Conservation (phyloP, 37 sponge, comb jelly and placozoan species). For the Cliona cf. orientalis region DNA sequence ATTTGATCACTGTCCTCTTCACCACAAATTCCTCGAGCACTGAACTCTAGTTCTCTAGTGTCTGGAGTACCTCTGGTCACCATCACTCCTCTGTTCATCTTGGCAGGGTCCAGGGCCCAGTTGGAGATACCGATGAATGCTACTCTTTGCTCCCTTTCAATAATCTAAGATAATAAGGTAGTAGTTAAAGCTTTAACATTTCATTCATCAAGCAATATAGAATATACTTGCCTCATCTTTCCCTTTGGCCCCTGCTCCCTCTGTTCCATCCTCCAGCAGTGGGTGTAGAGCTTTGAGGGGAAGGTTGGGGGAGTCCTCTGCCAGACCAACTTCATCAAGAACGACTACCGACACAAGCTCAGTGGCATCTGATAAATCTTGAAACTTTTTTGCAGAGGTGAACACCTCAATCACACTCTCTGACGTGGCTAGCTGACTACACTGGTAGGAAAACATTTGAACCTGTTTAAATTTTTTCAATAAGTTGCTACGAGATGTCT, state of each 20-base stretch:
- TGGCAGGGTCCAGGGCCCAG: slow-evolving; percentile 98
- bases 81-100: slow-evolving; percentile 97
- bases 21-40: slow-evolving; percentile 80
- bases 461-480: slow-evolving; percentile 69
- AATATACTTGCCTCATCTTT: not conserved
- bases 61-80: slow-evolving; percentile 86
- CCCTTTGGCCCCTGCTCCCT: slow-evolving; percentile 57
- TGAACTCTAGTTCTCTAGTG: slow-evolving; percentile 58
- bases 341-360: slow-evolving; percentile 85
- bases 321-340: slow-evolving; percentile 92
- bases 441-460: slow-evolving; percentile 87
- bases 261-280: slow-evolving; percentile 85
- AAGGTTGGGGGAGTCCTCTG: slow-evolving; percentile 89
- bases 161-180: slow-evolving; percentile 18
- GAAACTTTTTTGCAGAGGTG: slow-evolving; percentile 53
- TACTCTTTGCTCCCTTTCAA: slow-evolving; percentile 64
- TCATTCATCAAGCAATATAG: not conserved
- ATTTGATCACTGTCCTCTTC: slow-evolving; percentile 48
- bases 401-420: slow-evolving; percentile 87
- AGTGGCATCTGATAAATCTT: slow-evolving; percentile 43
- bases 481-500: slow-evolving; percentile 21
- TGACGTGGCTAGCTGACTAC: slow-evolving; percentile 88
- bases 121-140: slow-evolving; percentile 96
- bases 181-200: not conserved
- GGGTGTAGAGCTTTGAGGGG: slow-evolving; percentile 93